Conservation (phyloP, 2,113 vertebrate species). For the Pyrgilauda ruficollis region DNA sequence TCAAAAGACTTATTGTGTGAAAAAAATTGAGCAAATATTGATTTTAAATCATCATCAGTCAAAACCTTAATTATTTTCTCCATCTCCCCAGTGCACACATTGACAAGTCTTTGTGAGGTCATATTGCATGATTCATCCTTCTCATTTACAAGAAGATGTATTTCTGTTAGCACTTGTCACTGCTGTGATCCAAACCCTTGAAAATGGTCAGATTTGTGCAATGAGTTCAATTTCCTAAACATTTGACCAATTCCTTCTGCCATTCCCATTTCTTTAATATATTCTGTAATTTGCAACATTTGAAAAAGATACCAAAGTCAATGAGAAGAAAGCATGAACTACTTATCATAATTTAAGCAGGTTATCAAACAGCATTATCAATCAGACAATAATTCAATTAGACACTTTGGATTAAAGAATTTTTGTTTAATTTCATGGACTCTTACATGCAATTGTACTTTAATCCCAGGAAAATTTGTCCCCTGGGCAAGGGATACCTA, state of each 20-base stretch:
- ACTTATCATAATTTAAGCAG: constrained; percentile 25
- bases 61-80: background rate
- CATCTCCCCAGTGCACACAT: fast-evolving
- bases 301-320: constrained; percentile 3
- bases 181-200: background rate
- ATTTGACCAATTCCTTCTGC: background rate
- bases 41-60: background rate
- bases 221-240: background rate
- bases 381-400: constrained; percentile 20
- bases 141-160: background rate
- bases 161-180: background rate
- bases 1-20: background rate
- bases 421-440: constrained; percentile 22
- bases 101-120: background rate
- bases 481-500: background rate
- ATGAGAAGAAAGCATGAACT: background rate
- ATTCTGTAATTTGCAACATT: constrained; percentile 19
- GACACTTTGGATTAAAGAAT: background rate
- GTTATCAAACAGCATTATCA: constrained; percentile 54
- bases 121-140: background rate
- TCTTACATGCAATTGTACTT: background rate
- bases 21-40: background rate
- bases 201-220: background rate
- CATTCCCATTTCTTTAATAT: background rate
- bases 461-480: background rate